Percentiles rank a stretch among this genome's conserved stretches.
phyloP scores from a whole-genome alignment of 1,140 invertebrate genomes.

The Melanaphis sacchari region DNA sequence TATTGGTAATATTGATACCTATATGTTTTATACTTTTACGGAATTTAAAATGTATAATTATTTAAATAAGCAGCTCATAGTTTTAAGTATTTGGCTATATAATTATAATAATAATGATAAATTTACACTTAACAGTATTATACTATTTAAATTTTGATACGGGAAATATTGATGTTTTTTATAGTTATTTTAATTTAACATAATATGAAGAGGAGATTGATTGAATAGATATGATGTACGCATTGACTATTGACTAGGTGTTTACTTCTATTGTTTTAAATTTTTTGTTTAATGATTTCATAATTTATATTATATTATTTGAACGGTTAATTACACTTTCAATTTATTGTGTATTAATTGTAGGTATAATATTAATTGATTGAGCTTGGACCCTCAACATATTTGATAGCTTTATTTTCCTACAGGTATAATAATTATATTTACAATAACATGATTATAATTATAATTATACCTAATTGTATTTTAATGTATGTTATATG shows the following conservation, averaged over 20 bases:
- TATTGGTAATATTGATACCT: no score
- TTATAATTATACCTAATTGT: not conserved
- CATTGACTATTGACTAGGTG: no score
- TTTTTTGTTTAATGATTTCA: not conserved
- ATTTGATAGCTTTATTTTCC: not conserved
- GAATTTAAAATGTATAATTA: not conserved
- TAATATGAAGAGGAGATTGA: no score
- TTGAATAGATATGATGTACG: no score
- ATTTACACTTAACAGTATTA: not conserved
- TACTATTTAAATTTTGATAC: no score
- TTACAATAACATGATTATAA: not conserved
- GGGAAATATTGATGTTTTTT: not conserved
- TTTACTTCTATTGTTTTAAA: not conserved
- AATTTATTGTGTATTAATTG: not conserved
- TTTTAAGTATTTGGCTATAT: no score
- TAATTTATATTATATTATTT: not conserved
- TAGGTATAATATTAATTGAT: not conserved
- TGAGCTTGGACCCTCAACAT: not conserved
- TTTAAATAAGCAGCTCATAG: not conserved
- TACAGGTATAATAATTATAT: not conserved
- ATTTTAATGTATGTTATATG: not conserved
- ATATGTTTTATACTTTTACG: not conserved
- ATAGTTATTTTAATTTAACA: not conserved
- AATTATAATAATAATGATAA: not conserved
- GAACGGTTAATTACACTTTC: not conserved